These are phyloP conservation scores for Nymphalis polychloros DNA, from an alignment of 2,888 invertebrate genomes.

Conservation along the genomic window DNA sequence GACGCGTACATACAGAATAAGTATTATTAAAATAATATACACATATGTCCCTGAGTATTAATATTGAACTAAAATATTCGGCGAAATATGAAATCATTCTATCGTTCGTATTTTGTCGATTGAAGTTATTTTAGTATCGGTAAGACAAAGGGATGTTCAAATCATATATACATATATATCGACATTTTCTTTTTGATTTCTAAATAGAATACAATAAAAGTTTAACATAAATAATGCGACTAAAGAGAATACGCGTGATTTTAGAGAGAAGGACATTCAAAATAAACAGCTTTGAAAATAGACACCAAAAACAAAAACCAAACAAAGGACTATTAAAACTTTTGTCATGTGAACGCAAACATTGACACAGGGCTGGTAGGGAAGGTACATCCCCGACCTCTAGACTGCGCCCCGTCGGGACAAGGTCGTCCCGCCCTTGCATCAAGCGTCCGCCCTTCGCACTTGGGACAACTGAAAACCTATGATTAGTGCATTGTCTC, in stretches of 20 bases:
- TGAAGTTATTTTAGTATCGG: too few relatives aligned
- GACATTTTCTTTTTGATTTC: too few relatives aligned
- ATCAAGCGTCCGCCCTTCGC: constrained; percentile 62
- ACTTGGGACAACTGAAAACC: constrained; percentile 37
- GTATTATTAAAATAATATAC: too few relatives aligned
- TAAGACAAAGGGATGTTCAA: too few relatives aligned
- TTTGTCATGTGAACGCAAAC: constrained; percentile 32
- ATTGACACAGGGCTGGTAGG: constrained; percentile 42
- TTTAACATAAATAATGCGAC: too few relatives aligned
- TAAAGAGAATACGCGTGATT: neutral
- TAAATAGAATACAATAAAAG: too few relatives aligned
- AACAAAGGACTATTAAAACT: constrained; percentile 31
- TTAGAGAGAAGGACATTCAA: neutral
- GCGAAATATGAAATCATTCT: too few relatives aligned
- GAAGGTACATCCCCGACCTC: constrained; percentile 75
- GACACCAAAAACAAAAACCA: constrained; percentile 3
- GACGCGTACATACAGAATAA: too few relatives aligned
- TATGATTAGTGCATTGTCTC: constrained; percentile 9
- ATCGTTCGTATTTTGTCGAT: too few relatives aligned
- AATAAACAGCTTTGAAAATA: neutral
- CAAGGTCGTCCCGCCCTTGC: constrained; percentile 76
- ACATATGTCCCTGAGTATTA: too few relatives aligned
- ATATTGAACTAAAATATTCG: too few relatives aligned
- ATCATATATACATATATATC: too few relatives aligned
- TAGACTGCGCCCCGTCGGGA: constrained; percentile 69